These are phyloP conservation scores for Isoperla grammatica DNA, from an alignment of 2,888 invertebrate genomes.

Conservation along the genomic window DNA sequence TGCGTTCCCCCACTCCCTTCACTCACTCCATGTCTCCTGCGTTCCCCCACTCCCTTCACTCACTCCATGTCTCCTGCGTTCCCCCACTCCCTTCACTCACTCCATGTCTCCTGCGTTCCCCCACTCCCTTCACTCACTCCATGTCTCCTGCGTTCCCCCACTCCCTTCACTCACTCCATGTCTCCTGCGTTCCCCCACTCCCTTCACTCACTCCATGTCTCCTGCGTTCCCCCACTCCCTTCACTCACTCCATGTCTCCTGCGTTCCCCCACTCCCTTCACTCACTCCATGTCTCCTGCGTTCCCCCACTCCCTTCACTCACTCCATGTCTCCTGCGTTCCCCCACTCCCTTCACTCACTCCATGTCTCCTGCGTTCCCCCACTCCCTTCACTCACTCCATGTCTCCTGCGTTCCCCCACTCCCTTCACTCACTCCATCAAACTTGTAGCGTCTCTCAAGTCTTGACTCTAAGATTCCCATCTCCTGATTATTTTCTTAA, in stretches of 20 bases:
- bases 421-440: neutral
- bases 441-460: neutral
- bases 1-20: neutral
- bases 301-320: neutral
- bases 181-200: neutral
- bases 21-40: too few relatives aligned
- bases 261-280: neutral
- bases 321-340: neutral
- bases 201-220: neutral
- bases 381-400: neutral
- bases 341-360: neutral
- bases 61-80: neutral
- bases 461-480: conserved; percentile 15
- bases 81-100: neutral
- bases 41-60: neutral
- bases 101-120: neutral
- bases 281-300: neutral
- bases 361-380: too few relatives aligned
- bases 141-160: neutral
- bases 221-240: neutral
- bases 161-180: neutral
- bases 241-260: neutral
- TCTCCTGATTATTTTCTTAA: conserved; percentile 24
- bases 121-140: neutral
- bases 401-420: too few relatives aligned